These are phyloP conservation scores for Masticophis lateralis DNA, from an alignment of 2,797 vertebrate species.

Conservation along the genomic window DNA sequence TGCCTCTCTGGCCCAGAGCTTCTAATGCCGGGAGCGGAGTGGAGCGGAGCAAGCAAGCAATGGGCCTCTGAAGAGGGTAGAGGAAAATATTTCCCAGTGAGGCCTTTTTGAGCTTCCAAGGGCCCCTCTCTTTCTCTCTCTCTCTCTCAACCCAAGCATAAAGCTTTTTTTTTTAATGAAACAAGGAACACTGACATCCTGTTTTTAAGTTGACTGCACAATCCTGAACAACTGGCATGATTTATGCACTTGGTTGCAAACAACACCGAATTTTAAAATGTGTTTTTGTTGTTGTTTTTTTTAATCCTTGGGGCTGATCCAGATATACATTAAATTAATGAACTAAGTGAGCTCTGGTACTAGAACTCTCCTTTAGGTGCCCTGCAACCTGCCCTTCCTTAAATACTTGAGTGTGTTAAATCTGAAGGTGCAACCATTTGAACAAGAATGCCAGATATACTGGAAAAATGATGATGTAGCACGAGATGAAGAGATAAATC, in stretches of 20 bases:
- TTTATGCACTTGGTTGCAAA: background rate
- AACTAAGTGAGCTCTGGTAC: background rate
- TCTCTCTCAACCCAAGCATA: background rate
- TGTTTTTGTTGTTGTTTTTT: background rate
- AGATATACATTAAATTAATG: background rate
- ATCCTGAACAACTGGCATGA: background rate
- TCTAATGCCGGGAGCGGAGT: constrained; percentile 46
- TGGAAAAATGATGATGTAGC: no score
- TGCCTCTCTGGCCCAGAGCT: constrained; percentile 25
- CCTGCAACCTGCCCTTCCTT: background rate
- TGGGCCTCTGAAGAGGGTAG: background rate
- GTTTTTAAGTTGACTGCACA: background rate
- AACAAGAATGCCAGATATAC: no score
- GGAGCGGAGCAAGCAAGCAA: constrained; percentile 28
- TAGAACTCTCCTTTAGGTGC: no score
- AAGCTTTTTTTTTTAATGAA: background rate
- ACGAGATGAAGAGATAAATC: no score
- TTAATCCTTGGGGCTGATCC: background rate
- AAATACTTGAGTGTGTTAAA: background rate
- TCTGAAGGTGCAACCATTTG: no score
- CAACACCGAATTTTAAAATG: background rate
- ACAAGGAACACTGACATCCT: constrained; percentile 25
- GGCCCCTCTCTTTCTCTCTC: background rate
- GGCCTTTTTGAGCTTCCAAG: no score
- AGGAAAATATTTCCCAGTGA: background rate